phyloP scores from a whole-genome alignment of 2,113 vertebrate species.

The Barbus barbus region DNA sequence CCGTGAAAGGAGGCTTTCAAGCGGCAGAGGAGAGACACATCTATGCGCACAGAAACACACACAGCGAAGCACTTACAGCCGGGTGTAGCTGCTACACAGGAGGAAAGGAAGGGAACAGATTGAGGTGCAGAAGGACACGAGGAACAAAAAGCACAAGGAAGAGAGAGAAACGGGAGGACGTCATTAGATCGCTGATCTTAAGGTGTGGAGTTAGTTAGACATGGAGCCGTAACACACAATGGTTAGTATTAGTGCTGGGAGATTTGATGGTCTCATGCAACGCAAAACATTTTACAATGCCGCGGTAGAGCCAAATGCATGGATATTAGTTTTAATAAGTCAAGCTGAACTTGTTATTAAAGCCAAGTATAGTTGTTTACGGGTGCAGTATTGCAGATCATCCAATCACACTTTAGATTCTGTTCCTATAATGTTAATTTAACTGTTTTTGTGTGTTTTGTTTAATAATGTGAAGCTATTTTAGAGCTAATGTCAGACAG shows the following conservation, averaged over 20 bases:
- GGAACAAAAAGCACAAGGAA: constrained; percentile 32
- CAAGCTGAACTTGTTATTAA: not conserved
- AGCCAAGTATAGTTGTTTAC: not conserved
- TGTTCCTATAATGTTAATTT: not conserved
- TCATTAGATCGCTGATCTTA: constrained; percentile 3
- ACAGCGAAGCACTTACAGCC: constrained; percentile 44
- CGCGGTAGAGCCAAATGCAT: not conserved
- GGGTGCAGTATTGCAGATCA: not conserved
- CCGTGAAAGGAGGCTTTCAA: constrained; percentile 26
- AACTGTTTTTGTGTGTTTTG: not conserved
- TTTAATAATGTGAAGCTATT: not conserved
- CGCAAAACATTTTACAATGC: not conserved
- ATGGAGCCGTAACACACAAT: not conserved
- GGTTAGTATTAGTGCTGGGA: not conserved
- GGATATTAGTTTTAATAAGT: not conserved
- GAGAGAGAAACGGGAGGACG: too few relatives aligned
- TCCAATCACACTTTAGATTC: not conserved
- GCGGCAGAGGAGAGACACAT: constrained; percentile 2
- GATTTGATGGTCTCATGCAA: not conserved
- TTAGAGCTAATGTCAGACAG: too few relatives aligned
- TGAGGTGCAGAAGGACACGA: constrained; percentile 47
- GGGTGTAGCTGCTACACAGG: constrained; percentile 41
- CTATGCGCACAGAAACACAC: constrained; percentile 36
- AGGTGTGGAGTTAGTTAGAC: not conserved
- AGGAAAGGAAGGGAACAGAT: constrained; percentile 28